These are phyloP conservation scores for Eumerus sabulonum DNA, from an alignment of 2,888 invertebrate species.

Conservation along the genomic window DNA sequence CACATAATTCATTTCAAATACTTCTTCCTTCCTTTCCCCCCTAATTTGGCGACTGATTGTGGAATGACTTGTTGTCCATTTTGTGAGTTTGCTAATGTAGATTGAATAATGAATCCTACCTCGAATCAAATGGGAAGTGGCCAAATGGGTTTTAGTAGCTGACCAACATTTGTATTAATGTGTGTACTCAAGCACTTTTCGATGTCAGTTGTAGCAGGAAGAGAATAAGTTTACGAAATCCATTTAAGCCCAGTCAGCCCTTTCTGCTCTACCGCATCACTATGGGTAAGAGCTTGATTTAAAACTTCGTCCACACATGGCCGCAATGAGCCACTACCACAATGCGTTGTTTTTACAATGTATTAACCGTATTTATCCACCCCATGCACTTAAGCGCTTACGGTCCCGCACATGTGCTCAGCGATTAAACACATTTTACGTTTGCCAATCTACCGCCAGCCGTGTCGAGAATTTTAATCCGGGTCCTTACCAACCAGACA, in stretches of 20 bases:
- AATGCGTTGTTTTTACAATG: slow-evolving; percentile 46
- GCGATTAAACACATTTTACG: slow-evolving; percentile 46
- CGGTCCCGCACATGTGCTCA: slow-evolving; percentile 26
- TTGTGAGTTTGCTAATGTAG: neutral
- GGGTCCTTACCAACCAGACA: neutral
- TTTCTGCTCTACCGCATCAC: too few species aligned
- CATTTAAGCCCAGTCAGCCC: too few species aligned
- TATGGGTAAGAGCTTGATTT: neutral
- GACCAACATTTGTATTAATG: too few species aligned
- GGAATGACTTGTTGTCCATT: neutral
- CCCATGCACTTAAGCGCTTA: slow-evolving; percentile 40
- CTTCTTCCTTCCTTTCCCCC: slow-evolving; percentile 1
- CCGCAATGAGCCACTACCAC: slow-evolving; percentile 32
- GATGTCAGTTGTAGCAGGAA: too few species aligned
- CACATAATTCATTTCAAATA: slow-evolving; percentile 8
- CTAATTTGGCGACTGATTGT: neutral
- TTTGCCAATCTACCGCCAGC: slow-evolving; percentile 34
- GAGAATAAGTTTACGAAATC: too few species aligned
- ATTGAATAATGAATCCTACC: slow-evolving; percentile 18
- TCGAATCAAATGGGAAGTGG: too few species aligned
- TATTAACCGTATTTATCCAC: slow-evolving; percentile 43
- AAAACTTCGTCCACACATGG: slow-evolving; percentile 12
- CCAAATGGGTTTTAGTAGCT: too few species aligned
- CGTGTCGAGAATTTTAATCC: slow-evolving; percentile 39
- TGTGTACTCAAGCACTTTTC: too few species aligned